Evolutionary conservation across 2,797 vertebrate genomes (phyloP).

Genomic region (Pteropus rufus): DNA sequence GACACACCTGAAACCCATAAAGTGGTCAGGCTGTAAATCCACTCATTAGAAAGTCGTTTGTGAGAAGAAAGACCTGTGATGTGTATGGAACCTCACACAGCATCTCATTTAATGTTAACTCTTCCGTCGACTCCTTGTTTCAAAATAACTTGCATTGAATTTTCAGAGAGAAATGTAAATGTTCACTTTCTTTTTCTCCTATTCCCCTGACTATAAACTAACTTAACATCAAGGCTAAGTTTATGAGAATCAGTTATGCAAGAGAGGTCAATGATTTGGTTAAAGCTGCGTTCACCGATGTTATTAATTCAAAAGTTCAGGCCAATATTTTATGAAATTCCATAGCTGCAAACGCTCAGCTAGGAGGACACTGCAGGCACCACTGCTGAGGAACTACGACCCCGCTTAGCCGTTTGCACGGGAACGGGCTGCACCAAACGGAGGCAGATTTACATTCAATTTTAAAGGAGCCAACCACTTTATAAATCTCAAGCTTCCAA

Average conservation of each 20-base stretch:
- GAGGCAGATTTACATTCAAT: background rate
- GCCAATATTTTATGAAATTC: background rate
- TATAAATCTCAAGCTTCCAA: background rate
- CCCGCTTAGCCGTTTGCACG: background rate
- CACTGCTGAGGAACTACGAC: background rate
- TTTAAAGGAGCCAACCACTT: background rate
- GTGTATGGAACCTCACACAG: background rate
- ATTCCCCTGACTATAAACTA: background rate
- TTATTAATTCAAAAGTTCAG: background rate
- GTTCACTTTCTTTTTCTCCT: background rate
- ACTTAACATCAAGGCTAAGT: background rate
- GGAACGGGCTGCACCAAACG: background rate
- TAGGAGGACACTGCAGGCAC: fast-evolving
- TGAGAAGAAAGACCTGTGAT: background rate
- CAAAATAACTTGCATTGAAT: background rate
- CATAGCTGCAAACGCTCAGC: background rate
- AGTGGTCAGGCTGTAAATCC: background rate
- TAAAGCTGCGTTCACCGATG: background rate
- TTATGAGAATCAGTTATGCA: background rate
- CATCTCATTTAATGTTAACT: background rate
- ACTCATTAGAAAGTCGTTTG: background rate
- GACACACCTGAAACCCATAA: background rate
- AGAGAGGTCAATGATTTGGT: background rate
- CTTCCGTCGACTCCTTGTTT: background rate
- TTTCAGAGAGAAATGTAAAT: background rate